These are phyloP conservation scores for Neodiprion virginianus DNA, from an alignment of 1,140 invertebrate species.

Conservation along the genomic window DNA sequence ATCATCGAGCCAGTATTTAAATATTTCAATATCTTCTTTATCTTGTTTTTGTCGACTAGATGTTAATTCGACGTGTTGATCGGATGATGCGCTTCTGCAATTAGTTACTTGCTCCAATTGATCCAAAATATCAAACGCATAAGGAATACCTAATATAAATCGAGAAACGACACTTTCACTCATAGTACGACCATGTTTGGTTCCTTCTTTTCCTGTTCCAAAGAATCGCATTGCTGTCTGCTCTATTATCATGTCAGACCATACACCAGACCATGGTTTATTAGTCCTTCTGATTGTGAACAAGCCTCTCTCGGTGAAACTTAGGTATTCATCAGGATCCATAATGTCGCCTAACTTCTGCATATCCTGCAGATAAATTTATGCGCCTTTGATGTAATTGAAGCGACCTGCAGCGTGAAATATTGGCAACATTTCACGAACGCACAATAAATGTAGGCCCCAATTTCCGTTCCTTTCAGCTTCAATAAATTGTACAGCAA, in stretches of 20 bases:
- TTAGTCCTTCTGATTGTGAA: conserved; percentile 45
- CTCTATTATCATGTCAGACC: conserved; percentile 50
- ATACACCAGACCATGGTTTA: conserved; percentile 54
- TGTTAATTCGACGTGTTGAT: conserved; percentile 55
- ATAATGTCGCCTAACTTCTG: conserved; percentile 35
- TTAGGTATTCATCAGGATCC: conserved; percentile 38
- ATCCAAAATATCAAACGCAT: conserved; percentile 27
- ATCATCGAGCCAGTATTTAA: conserved; percentile 47
- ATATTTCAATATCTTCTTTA: conserved; percentile 42
- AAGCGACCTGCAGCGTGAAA: conserved; percentile 49
- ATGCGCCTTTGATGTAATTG: conserved; percentile 46
- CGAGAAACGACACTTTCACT: conserved; percentile 26
- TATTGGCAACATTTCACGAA: conserved; percentile 43
- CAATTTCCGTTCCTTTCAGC: conserved; percentile 41
- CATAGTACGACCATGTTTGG: conserved; percentile 29
- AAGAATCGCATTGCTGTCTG: conserved; percentile 51
- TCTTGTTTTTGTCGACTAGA: conserved; percentile 51
- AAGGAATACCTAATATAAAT: conserved; percentile 27
- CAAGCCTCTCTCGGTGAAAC: conserved; percentile 38
- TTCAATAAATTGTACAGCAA: conserved; percentile 25
- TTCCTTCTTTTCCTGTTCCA: conserved; percentile 24
- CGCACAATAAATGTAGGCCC: conserved; percentile 34
- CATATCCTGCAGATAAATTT: conserved; percentile 52
- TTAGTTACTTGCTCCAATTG: conserved; percentile 46
- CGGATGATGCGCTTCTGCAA: conserved; percentile 42